Base-by-base conservation (phyloP, 1,140 invertebrate species). In the Meloidogyne floridensis region DNA sequence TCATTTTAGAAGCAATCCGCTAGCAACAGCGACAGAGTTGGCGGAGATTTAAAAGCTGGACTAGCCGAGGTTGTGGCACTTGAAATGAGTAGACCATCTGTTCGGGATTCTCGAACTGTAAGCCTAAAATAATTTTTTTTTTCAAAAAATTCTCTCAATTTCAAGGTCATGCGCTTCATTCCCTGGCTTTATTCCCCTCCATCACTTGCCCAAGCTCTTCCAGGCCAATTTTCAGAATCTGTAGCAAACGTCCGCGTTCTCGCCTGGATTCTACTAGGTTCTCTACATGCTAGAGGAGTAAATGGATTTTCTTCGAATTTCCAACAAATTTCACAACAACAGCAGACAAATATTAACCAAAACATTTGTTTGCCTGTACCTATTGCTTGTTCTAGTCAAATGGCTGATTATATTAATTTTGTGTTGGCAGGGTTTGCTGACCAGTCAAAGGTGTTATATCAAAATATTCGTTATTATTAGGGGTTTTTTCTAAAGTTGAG, bases 371-470 rank as follows among this genome's bases (percentile, higher is more conserved):
- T 95, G 87, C 96, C 97, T 11, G 94, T 99, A 82, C 96, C 97
- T 18, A 94, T 98, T 87, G 96, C 98, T 91, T 95, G 95, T 59
- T 96, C 95, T 47, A 83, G 20, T 87, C 94, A 97, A 89, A 95
- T 99, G 87, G 95, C 96, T 51, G 97, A 98, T 92, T 95, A 98
- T 90, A 94, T 98, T 81, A 95, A 98, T 92, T 93, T 93, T 78
- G 94, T 95, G 43, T 93, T 99, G 91, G 94, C 95, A 18, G 96
- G 95, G 11, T 99, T 98, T 93, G 95, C 95, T 59, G 97, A 98
- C 91, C 95, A 97, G 89, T 94, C 94, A 6, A 97, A 96, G 91
- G 92, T 92, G 86, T 82, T 8, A 1, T 32, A 32, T 32, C 32
- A 32, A 32, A 32, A 32, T 32, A 32, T 32, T 32, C 20, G 20